Base-by-base conservation (phyloP, 2,797 vertebrate species). In the Platalea minor region DNA sequence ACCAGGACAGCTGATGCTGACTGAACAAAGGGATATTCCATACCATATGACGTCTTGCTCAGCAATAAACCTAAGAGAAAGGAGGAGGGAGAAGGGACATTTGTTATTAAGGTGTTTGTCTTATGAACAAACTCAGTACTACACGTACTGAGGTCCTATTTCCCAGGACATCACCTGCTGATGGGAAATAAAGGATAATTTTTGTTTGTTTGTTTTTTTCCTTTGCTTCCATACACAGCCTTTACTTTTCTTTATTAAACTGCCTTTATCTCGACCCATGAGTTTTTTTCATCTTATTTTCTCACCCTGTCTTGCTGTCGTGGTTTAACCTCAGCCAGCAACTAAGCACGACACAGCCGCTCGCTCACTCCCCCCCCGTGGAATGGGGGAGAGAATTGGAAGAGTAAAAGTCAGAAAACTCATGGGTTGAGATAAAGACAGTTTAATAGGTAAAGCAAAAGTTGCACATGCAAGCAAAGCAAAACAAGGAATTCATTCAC, bases 31-130 rank as follows among this genome's bases (percentile, higher is more conserved):
- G 21, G 16, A 20, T 61, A 28, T 45, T 74, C 25, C 19, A 23
- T 28, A 28, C 19, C 24, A 41, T 29, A 39, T 0, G 0, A 45
- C 2, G 4, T 13, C 17, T 33, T 46, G n/a, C 2, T 13, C 26
- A 35, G 2, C 37, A 63, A 37, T 25, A 39, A 56, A 54, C 2
- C 26, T 17, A 51, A 46, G 23, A 33, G 21, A 39, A 80, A 51
- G 8, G 21, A 35, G 9, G 8, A 31, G 7, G 10, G 37, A 39
- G 37, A 39, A 9, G 37, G 37, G 37, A 9, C 37, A 39, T 39
- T 39, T 39, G 37, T 67, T 57, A 29, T 46, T 41, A 51, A 51
- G 11, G 9, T 5, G 8, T 51, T 73, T 68, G 24, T 33, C 33
- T 63, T 57, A 18, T 51, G 21, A 77, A 67, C 6, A 2, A 61